Evolutionary conservation across 2,113 vertebrate genomes (phyloP).

Genomic region (Grammomys dolichurus): DNA sequence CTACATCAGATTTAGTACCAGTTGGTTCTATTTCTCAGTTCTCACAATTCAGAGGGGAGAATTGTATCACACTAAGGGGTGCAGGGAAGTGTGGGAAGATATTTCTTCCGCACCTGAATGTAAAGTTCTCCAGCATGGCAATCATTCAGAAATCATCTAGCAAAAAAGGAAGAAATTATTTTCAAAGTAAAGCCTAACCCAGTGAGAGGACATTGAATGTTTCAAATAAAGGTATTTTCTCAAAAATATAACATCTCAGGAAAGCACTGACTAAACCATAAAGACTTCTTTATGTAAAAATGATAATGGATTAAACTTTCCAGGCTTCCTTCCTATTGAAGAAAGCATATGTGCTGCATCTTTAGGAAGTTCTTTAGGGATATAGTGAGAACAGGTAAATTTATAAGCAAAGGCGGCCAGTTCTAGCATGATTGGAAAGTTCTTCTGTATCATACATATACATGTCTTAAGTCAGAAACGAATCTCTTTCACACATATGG

Average conservation of each 20-base stretch:
- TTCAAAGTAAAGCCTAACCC: conserved; percentile 24
- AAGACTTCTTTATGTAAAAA: neutral
- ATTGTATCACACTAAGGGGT: neutral
- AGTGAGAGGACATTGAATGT: neutral
- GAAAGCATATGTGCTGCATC: neutral
- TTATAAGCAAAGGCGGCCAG: neutral
- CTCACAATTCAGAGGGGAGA: neutral
- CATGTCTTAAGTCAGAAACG: neutral
- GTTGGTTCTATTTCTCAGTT: neutral
- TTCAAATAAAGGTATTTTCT: conserved; percentile 16
- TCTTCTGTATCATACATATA: neutral
- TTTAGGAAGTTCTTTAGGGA: neutral
- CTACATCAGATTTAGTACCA: neutral
- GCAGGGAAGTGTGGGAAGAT: neutral
- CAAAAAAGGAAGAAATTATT: neutral
- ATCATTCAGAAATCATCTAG: conserved; percentile 38
- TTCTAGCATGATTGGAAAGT: neutral
- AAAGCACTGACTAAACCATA: neutral
- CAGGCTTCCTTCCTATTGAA: neutral
- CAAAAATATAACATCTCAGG: neutral
- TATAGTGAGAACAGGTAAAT: neutral
- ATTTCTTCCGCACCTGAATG: conserved; percentile 7
- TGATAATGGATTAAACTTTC: neutral
- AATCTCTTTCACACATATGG: neutral
- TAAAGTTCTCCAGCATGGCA: neutral